phyloP scores from a whole-genome alignment of 1,140 invertebrate species.

The Cylas formicarius region DNA sequence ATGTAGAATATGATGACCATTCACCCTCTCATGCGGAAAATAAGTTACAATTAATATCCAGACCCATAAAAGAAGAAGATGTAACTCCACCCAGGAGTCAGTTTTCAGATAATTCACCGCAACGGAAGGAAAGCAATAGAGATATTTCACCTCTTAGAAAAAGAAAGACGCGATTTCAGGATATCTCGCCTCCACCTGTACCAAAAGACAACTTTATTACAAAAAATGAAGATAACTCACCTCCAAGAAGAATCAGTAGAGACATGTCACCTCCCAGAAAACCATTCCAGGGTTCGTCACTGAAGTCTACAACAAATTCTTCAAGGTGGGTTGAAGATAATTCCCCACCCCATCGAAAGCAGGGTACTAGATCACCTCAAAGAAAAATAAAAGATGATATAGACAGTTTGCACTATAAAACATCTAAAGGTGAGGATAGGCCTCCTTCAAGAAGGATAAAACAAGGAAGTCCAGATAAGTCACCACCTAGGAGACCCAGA shows the following conservation, averaged over 20 bases:
- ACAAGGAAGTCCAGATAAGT: slow-evolving; percentile 8
- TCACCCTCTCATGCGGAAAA: no score
- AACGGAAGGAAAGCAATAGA: slow-evolving; percentile 23
- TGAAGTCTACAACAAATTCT: neutral
- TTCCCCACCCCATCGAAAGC: no score
- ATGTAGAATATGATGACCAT: neutral
- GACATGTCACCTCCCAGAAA: slow-evolving; percentile 17
- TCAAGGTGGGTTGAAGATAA: no score
- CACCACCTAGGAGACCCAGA: slow-evolving; percentile 17
- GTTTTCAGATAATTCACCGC: slow-evolving; percentile 24
- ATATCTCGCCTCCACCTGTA: slow-evolving; percentile 21
- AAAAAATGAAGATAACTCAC: slow-evolving; percentile 19
- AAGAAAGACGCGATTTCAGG: slow-evolving; percentile 1
- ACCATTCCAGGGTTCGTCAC: slow-evolving; percentile 30
- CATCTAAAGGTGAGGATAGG: slow-evolving; percentile 15
- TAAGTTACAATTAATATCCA: no score
- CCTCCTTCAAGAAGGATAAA: slow-evolving; percentile 18
- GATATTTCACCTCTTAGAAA: slow-evolving; percentile 15
- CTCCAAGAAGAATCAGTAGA: slow-evolving; percentile 15
- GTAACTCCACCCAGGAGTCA: slow-evolving; percentile 15
- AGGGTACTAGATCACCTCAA: no score
- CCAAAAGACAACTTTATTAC: slow-evolving; percentile 10
- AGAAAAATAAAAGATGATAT: no score
- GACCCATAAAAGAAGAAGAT: slow-evolving; percentile 10
- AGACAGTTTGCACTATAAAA: no score